phyloP scores from a whole-genome alignment of 2,888 invertebrate genomes.

The Campoplex nolae region DNA sequence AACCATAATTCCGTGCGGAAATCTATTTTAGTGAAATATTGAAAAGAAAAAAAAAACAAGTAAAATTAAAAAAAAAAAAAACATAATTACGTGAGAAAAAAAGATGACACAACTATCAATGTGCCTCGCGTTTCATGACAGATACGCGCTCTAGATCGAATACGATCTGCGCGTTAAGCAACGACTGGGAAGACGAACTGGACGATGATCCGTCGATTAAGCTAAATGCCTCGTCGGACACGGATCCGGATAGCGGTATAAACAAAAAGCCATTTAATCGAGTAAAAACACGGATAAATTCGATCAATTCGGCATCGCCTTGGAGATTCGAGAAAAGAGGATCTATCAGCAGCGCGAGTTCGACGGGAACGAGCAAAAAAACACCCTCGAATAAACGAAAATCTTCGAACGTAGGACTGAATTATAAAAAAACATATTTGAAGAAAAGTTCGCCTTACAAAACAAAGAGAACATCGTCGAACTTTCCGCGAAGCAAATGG shows the following conservation, averaged over 20 bases:
- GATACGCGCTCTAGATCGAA: constrained; percentile 79
- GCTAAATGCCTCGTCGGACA: constrained; percentile 66
- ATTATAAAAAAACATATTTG: constrained; percentile 56
- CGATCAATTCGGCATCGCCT: constrained; percentile 68
- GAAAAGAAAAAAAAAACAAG: constrained; percentile 27
- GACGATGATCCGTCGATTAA: constrained; percentile 63
- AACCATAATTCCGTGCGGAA: constrained; percentile 49
- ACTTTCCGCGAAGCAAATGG: constrained; percentile 56
- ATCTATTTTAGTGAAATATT: constrained; percentile 34
- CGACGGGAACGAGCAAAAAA: background rate
- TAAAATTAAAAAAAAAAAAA: constrained; percentile 31
- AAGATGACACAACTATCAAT: constrained; percentile 74
- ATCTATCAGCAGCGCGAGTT: constrained; percentile 47
- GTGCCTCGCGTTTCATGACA: constrained; percentile 81
- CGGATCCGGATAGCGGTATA: constrained; percentile 64
- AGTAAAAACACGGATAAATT: constrained; percentile 52
- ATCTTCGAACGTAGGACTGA: constrained; percentile 36
- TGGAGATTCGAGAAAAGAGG: constrained; percentile 71
- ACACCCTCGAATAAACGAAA: constrained; percentile 60
- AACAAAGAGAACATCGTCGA: constrained; percentile 53
- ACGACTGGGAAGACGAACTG: constrained; percentile 71
- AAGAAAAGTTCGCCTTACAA: constrained; percentile 58
- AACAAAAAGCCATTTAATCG: constrained; percentile 43
- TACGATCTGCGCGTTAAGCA: constrained; percentile 77
- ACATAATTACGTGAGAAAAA: constrained; percentile 64